Evolutionary conservation across 2,888 invertebrate species (phyloP), one percentile per base, ranked within the genome.

Genomic region (Syritta pipiens): DNA sequence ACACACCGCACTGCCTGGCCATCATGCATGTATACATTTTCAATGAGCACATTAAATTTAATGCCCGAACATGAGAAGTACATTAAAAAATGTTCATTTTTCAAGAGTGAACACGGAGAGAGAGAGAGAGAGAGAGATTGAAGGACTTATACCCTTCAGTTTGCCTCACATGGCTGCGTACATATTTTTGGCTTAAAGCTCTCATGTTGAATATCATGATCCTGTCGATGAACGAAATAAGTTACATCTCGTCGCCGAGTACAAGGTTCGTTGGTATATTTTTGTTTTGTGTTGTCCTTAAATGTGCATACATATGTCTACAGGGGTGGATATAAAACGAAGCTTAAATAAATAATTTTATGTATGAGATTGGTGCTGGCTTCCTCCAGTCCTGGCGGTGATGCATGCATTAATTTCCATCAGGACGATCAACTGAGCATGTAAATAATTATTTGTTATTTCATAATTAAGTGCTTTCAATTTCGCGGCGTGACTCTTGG

Each of bases 1-100:
- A 10, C 7, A 14, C 5, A 22, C 17, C 32, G 22, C 28, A 37
- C n/a, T 9, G 17, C 12, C 24, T 17, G 4, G 32, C 35, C 4
- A 4, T 22, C 9, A 17, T 12, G 12, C 37, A 55, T 49, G 65
- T 67, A 14, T 37, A 57, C 49, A 62, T 74, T 79, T 74, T 67
- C 79, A 79, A 79, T 79, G 79, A 68, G 57, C 44, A 62, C 79
- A 74, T 79, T 79, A 79, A 79, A 68, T 57, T 79, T 79, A 79
- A 79, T 79, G 79, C 55, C 44, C 44, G 53, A 51, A 79, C 79
- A 79, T 57, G 79, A 79, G 67, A 79, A 79, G 74, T 79, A 79
- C 79, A 79, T 79, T 79, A 74, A 74, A 79, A 62, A 68, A 63
- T 46, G 46, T 24, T 60, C 48, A 32, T 17, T 28, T 24, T 53